Percentiles rank a stretch among this genome's conserved stretches.
phyloP scores from a whole-genome alignment of 2,797 vertebrate species.

The Acipenser oxyrinchus region DNA sequence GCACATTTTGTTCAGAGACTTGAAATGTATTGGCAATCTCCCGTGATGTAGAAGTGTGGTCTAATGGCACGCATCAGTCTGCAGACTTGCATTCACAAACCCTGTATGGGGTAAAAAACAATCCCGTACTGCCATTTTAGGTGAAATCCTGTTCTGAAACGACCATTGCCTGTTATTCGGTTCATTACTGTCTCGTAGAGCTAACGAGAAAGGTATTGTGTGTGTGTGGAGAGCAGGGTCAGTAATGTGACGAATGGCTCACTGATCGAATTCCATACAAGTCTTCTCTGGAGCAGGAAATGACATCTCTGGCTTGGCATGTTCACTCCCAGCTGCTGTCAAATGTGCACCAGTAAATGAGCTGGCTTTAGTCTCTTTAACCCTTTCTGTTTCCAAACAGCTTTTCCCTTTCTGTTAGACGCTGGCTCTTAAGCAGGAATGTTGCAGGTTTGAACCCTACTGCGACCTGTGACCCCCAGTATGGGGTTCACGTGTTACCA shows the following conservation, averaged over 20 bases:
- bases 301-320: conserved; percentile 68
- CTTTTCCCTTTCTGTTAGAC: too few species aligned
- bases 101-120: too few species aligned
- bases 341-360: conserved; percentile 12
- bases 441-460: too few species aligned
- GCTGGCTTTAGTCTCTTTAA: too few species aligned
- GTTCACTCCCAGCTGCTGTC: conserved; percentile 55
- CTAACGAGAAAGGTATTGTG: not conserved
- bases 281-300: conserved; percentile 67
- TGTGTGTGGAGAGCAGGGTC: not conserved
- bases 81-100: not conserved
- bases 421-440: too few species aligned
- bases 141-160: too few species aligned
- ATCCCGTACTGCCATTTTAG: too few species aligned
- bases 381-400: too few species aligned
- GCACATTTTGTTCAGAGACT: conserved; percentile 25
- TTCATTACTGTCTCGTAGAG: too few species aligned
- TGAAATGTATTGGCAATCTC: conserved; percentile 8
- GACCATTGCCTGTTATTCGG: too few species aligned
- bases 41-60: conserved; percentile 6
- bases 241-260: conserved; percentile 35
- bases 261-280: conserved; percentile 66
- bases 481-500: too few species aligned
- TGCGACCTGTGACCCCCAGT: too few species aligned
- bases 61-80: conserved; percentile 3